Base-by-base conservation (phyloP, 1,140 invertebrate genomes). In the Lysiphlebus fabarum region DNA sequence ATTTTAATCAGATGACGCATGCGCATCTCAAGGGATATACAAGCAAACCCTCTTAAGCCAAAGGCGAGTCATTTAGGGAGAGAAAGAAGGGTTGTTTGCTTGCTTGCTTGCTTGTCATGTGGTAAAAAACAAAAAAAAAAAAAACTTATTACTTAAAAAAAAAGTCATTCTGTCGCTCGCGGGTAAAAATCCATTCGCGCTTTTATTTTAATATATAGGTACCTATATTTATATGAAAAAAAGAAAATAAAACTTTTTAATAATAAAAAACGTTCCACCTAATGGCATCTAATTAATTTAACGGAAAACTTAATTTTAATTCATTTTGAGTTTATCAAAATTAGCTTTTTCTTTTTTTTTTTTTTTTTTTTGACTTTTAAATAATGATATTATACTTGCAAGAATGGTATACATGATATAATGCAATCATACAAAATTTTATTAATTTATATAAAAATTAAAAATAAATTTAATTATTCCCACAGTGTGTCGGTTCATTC, bases 1-100 rank as follows among this genome's bases (percentile, higher is more conserved):
- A 80, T 79, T 79, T 80, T 80, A 80, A 80, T 80, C 78, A 76
- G 78, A 80, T 80, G 78, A 80, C 77, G 76, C 76, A 79, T 78
- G 76, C 77, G 75, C 76, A 74, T 80, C 78, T 80, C 77, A 47
- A 56, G 77, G 75, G 77, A 78, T 78, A 78, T 78, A 80, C 78
- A 80, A 78, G 78, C 74, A 80, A 80, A 80, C 77, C 78, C 78
- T 79, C 78, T 80, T 80, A 80, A 54, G 57, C 57, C 51, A 53
- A 40, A 38, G 49, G 37, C 14, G 45, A 44, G 12, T 70, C 67
- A 68, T 65, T 66, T 62, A n/a, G 42, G n/a, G 17, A n/a, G 42
- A 10, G 17, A 58, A 62, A 65, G n/a, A 17, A 17, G 42, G 42
- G 60, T 36, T 10, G 33, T 4, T 26, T 26, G 17, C 17, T 17